These are phyloP conservation scores for Apantesis nais DNA, from an alignment of 2,888 invertebrate genomes.

Conservation along the genomic window DNA sequence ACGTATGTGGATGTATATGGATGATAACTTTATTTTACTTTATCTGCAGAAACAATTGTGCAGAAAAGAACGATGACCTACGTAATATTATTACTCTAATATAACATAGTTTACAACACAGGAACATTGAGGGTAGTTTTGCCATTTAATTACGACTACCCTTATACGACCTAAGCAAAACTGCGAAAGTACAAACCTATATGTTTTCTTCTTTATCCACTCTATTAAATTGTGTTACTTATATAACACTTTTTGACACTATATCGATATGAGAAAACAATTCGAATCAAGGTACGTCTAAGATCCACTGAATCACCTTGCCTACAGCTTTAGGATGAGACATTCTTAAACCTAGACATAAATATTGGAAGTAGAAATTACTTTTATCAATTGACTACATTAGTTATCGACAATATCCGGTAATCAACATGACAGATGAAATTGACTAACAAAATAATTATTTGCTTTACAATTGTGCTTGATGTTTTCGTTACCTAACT, in stretches of 20 bases:
- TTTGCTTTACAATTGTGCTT: not conserved
- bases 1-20: not conserved
- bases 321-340: not conserved
- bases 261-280: not conserved
- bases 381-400: not conserved
- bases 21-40: not conserved
- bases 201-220: too few relatives aligned
- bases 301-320: not conserved
- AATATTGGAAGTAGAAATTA: constrained; percentile 3
- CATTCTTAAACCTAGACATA: not conserved
- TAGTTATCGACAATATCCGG: not conserved
- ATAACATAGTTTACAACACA: too few relatives aligned
- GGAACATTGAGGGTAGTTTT: too few relatives aligned
- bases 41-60: too few relatives aligned
- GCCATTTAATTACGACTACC: too few relatives aligned
- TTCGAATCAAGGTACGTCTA: not conserved
- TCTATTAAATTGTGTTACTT: too few relatives aligned
- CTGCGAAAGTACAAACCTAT: too few relatives aligned
- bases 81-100: too few relatives aligned
- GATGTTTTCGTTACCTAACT: not conserved
- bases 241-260: too few relatives aligned
- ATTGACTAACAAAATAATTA: not conserved
- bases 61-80: not conserved
- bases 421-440: not conserved
- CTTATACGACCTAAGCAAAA: too few relatives aligned